A percentile compares a stretch with the other conserved stretches of the same genome.
phyloP scores from a whole-genome alignment of 2,888 invertebrate species.

The Trichopoda pennipes region DNA sequence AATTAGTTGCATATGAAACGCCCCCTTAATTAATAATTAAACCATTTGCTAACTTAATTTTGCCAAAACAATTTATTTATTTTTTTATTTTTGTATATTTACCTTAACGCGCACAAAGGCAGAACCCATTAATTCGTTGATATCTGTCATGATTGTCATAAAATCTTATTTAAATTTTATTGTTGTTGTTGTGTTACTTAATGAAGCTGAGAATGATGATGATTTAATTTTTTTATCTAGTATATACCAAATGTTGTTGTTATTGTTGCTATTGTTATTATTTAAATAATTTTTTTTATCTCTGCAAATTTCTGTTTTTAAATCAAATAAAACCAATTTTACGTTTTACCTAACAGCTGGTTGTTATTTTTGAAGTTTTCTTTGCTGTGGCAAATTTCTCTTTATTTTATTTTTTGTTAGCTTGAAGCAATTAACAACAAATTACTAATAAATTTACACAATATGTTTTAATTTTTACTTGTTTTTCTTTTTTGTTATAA shows the following conservation, averaged over 20 bases:
- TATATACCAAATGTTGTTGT: background rate
- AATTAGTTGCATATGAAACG: slow-evolving; percentile 8
- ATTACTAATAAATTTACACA: slow-evolving; percentile 61
- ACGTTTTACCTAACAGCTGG: slow-evolving; percentile 32
- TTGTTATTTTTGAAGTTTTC: background rate
- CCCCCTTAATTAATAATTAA: slow-evolving; percentile 23
- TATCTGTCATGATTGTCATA: slow-evolving; percentile 76
- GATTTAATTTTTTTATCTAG: slow-evolving; percentile 27
- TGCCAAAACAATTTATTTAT: too few species aligned
- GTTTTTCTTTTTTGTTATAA: slow-evolving; percentile 20
- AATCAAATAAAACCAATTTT: slow-evolving; percentile 14
- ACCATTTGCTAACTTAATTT: too few species aligned
- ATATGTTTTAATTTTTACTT: slow-evolving; percentile 44
- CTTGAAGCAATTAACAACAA: slow-evolving; percentile 53
- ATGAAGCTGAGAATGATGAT: slow-evolving; percentile 22
- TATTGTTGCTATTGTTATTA: slow-evolving; percentile 6
- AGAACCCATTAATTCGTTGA: slow-evolving; percentile 79
- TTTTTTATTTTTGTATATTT: slow-evolving; percentile 6
- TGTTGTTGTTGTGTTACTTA: slow-evolving; percentile 3
- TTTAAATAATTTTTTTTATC: background rate
- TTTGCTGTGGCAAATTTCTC: slow-evolving; percentile 1
- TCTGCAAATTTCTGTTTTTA: background rate
- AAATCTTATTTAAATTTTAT: slow-evolving; percentile 30
- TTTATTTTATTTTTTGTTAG: slow-evolving; percentile 33
- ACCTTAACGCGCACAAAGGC: slow-evolving; percentile 80